Conservation (phyloP, 2,113 vertebrate species). For the Lycaon pictus region DNA sequence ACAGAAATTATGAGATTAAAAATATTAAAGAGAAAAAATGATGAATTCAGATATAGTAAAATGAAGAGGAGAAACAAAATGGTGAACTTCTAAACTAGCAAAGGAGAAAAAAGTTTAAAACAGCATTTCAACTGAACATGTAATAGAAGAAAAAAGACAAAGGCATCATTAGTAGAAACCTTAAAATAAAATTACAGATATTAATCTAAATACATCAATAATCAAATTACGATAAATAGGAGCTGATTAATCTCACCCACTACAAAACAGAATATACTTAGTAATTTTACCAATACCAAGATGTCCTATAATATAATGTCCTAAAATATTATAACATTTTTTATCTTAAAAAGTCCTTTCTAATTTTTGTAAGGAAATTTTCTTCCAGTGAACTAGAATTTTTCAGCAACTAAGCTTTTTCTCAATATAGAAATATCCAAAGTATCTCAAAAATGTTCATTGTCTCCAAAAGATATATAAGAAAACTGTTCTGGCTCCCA, state of each 20-base stretch:
- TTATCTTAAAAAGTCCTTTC: neutral
- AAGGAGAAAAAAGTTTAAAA: neutral
- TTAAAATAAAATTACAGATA: neutral
- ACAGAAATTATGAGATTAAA: neutral
- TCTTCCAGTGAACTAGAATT: neutral
- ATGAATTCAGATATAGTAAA: neutral
- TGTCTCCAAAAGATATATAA: neutral
- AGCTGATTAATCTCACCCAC: neutral
- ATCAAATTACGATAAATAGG: neutral
- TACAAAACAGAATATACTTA: neutral
- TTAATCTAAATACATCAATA: neutral
- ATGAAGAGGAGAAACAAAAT: neutral
- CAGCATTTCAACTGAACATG: neutral
- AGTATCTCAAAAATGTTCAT: neutral
- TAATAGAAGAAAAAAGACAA: neutral
- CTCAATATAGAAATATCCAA: constrained; percentile 11
- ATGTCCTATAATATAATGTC: neutral
- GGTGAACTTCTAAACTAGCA: neutral
- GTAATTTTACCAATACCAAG: neutral
- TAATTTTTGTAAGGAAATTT: constrained; percentile 11
- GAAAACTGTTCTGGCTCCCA: neutral
- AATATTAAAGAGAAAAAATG: neutral
- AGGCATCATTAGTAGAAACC: neutral
- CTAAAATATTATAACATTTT: neutral
- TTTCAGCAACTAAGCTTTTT: constrained; percentile 33